These are phyloP conservation scores for Trididemnum clinides DNA, from an alignment of 23 tunicate genomes.

Conservation along the genomic window DNA sequence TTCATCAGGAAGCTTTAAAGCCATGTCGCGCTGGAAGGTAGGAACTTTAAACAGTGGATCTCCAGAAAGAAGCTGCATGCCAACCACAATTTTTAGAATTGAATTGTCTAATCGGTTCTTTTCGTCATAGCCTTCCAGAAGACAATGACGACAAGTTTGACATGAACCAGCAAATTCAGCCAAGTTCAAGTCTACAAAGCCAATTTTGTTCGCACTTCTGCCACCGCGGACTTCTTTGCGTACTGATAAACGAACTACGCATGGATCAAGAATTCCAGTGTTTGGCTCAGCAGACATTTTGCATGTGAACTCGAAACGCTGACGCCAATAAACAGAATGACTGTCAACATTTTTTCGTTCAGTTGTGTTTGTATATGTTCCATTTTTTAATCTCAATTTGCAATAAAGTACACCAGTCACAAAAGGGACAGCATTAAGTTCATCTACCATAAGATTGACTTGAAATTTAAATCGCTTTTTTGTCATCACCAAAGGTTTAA, in stretches of 20 bases:
- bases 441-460: slow-evolving; percentile 66
- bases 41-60: slow-evolving; percentile 85
- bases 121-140: slow-evolving; percentile 85
- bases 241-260: slow-evolving; percentile 71
- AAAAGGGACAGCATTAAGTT: slow-evolving; percentile 71
- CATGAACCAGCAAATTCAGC: slow-evolving; percentile 88
- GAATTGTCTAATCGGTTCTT: slow-evolving; percentile 82
- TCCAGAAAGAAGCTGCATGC: slow-evolving; percentile 86
- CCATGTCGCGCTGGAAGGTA: slow-evolving; percentile 45
- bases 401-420: slow-evolving; percentile 78
- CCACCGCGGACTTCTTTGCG: slow-evolving; percentile 86
- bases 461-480: slow-evolving; percentile 87
- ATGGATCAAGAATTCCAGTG: slow-evolving; percentile 74
- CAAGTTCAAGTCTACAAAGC: slow-evolving; percentile 78
- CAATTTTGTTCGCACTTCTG: slow-evolving; percentile 66
- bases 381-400: slow-evolving; percentile 71
- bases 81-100: slow-evolving; percentile 71
- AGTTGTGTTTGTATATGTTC: slow-evolving; percentile 65
- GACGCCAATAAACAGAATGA: slow-evolving; percentile 73
- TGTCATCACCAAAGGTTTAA: slow-evolving; percentile 77
- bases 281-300: slow-evolving; percentile 88
- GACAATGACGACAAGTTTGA: slow-evolving; percentile 77
- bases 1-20: slow-evolving; percentile 51
- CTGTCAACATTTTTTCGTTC: slow-evolving; percentile 49
- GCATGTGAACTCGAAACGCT: slow-evolving; percentile 75